phyloP scores from a whole-genome alignment of 2,113 vertebrate species.

The Nothobranchius furzeri region DNA sequence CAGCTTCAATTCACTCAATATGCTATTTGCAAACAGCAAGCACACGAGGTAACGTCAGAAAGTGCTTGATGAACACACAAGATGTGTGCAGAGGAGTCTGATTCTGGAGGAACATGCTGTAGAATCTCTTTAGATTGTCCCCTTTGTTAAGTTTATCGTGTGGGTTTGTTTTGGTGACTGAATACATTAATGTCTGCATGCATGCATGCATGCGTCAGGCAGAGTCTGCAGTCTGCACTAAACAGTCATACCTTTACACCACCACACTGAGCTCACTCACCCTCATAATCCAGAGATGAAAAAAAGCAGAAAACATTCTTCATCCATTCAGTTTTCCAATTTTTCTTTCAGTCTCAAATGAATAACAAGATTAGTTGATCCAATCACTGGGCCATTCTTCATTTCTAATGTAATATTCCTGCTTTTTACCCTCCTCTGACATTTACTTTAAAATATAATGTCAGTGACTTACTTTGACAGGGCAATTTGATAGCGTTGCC shows the following conservation, averaged over 20 bases:
- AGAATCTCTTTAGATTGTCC: not conserved
- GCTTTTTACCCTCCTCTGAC: not conserved
- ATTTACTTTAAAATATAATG: not conserved
- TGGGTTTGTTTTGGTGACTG: no score
- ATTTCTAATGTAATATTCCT: not conserved
- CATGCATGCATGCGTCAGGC: constrained; percentile 11
- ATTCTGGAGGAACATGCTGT: not conserved
- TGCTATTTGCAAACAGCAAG: constrained; percentile 18
- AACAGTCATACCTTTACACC: constrained; percentile 59
- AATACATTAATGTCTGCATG: not conserved
- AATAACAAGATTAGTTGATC: not conserved
- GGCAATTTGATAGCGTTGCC: not conserved
- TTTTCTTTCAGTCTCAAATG: not conserved
- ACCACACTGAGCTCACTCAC: constrained; percentile 18
- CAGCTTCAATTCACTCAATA: constrained; percentile 12
- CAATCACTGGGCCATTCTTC: not conserved
- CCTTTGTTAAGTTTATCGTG: no score
- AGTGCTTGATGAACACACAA: not conserved
- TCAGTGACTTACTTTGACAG: not conserved
- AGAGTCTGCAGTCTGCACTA: constrained; percentile 46
- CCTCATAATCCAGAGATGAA: constrained; percentile 40
- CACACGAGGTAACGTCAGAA: constrained; percentile 19
- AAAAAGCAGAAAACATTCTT: not conserved
- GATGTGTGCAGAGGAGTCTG: not conserved
- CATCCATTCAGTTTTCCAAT: not conserved